Evolutionary conservation across 2,888 invertebrate species (phyloP).

Genomic region (Calameuta filiformis): DNA sequence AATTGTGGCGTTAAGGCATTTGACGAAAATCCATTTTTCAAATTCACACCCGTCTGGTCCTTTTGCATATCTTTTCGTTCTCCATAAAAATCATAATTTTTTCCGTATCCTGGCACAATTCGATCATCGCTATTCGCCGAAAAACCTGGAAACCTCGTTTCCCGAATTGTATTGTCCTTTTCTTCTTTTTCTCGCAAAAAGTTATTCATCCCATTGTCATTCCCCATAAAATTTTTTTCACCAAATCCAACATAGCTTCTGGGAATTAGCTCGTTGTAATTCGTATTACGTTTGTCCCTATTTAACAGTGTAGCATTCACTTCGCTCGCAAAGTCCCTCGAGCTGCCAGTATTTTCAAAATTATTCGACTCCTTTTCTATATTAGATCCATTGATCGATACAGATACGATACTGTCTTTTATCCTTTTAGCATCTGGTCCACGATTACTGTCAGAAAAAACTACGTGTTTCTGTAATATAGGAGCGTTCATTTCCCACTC

Average conservation of each 20-base stretch:
- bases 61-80: not conserved
- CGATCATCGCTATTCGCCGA: not conserved
- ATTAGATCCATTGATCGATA: not conserved
- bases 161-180: not conserved
- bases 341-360: not conserved
- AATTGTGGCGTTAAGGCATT: not conserved
- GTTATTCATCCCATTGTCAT: not conserved
- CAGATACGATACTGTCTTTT: not conserved
- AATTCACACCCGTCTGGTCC: not conserved
- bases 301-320: not conserved
- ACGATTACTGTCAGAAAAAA: not conserved
- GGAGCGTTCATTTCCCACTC: constrained; percentile 20
- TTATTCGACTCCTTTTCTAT: not conserved
- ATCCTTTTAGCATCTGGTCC: not conserved
- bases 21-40: not conserved
- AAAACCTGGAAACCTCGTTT: not conserved
- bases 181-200: not conserved
- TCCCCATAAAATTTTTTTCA: not conserved
- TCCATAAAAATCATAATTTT: not conserved
- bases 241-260: not conserved
- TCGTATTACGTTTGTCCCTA: not conserved
- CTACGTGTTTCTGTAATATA: constrained; percentile 10
- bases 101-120: not conserved
- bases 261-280: not conserved
- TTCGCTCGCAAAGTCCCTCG: not conserved